Conservation (phyloP, 1,140 invertebrate genomes). For the Tetraneura akinire region DNA sequence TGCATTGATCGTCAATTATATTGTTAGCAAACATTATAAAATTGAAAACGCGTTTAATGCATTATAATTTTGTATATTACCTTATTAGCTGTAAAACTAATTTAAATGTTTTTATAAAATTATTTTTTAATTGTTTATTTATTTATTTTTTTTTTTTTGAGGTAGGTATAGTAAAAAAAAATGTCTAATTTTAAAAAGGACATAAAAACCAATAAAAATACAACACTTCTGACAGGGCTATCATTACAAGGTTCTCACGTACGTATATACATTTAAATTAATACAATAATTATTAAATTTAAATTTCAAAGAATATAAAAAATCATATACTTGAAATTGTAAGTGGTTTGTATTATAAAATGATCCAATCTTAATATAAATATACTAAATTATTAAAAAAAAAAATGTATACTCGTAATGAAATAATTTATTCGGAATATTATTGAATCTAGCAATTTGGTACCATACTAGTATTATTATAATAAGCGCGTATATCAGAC, state of each 20-base stretch:
- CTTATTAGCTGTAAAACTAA: too few species aligned
- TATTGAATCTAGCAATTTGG: too few species aligned
- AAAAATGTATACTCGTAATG: background rate
- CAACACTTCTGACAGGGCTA: background rate
- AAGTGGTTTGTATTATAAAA: too few species aligned
- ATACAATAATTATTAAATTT: background rate
- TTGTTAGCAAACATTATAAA: background rate
- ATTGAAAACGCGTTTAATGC: too few species aligned
- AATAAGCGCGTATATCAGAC: too few species aligned
- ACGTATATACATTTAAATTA: background rate
- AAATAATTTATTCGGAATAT: background rate
- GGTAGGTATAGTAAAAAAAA: background rate
- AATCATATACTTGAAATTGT: too few species aligned
- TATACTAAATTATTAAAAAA: background rate
- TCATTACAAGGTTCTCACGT: constrained; percentile 13
- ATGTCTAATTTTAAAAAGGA: background rate
- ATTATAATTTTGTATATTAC: too few species aligned
- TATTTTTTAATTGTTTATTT: too few species aligned
- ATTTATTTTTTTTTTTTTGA: background rate
- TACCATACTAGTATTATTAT: too few species aligned
- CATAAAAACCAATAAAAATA: background rate
- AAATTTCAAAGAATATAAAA: background rate
- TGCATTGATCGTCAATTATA: background rate
- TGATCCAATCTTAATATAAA: background rate
- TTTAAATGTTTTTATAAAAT: background rate